Percentiles rank a stretch among this genome's conserved stretches.
phyloP scores from a whole-genome alignment of 2,113 vertebrate species.

The Pygoscelis antarcticus region DNA sequence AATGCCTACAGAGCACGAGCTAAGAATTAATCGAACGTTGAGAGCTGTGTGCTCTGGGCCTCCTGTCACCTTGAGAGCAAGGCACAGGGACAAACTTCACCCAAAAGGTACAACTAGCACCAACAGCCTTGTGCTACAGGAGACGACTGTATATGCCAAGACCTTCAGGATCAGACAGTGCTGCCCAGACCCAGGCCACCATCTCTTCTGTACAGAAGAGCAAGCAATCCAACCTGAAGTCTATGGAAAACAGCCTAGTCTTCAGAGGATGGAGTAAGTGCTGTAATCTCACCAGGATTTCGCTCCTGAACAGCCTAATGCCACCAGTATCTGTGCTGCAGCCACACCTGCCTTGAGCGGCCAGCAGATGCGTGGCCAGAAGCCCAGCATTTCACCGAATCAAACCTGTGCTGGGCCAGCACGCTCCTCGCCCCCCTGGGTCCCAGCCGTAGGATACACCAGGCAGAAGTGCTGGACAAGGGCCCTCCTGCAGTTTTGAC shows the following conservation, averaged over 20 bases:
- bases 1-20: not conserved
- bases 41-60: not conserved
- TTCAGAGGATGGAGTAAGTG: too few species aligned
- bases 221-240: not conserved
- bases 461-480: not conserved
- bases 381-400: not conserved
- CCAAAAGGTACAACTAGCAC: not conserved
- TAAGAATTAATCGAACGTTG: not conserved
- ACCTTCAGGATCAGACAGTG: not conserved
- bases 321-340: not conserved
- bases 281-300: not conserved
- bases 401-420: not conserved
- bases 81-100: not conserved
- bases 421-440: not conserved
- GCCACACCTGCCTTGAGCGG: not conserved
- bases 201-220: not conserved
- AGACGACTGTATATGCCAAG: not conserved
- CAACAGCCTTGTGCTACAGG: not conserved
- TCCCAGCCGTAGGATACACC: not conserved
- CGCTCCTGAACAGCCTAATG: not conserved
- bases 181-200: not conserved
- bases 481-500: not conserved
- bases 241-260: not conserved
- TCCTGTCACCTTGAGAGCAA: not conserved
- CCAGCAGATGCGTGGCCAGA: not conserved